Evolutionary conservation across 2,113 vertebrate genomes (phyloP).

Genomic region (Vulpes lagopus): DNA sequence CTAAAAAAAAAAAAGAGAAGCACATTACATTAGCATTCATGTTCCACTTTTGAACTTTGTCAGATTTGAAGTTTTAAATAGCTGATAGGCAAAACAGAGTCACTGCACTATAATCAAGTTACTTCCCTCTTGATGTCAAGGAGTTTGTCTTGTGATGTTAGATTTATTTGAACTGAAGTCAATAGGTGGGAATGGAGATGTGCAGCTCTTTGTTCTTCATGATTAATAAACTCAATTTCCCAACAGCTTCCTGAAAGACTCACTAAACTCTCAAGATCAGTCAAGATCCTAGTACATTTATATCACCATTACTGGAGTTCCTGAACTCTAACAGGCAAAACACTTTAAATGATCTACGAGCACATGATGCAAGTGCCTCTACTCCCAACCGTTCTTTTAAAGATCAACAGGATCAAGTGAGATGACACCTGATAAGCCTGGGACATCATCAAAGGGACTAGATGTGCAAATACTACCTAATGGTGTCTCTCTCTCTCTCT

Average conservation of each 20-base stretch:
- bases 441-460: not conserved
- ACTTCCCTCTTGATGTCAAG: not conserved
- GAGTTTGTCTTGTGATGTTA: not conserved
- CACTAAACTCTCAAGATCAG: not conserved
- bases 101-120: not conserved
- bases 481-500: not conserved
- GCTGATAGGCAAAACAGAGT: not conserved
- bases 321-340: not conserved
- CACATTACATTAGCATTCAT: not conserved
- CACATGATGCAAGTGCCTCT: not conserved
- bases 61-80: conserved; percentile 36
- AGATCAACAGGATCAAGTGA: not conserved
- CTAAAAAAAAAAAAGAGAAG: conserved; percentile 2
- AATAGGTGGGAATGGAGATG: not conserved
- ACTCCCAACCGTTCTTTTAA: not conserved
- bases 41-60: not conserved
- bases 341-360: not conserved
- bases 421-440: not conserved
- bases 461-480: not conserved
- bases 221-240: not conserved
- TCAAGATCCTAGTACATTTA: not conserved
- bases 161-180: not conserved
- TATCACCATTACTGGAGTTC: not conserved
- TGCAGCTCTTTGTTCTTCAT: not conserved
- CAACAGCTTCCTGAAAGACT: not conserved